Evolutionary conservation across 2,113 vertebrate species (phyloP), one percentile per base, ranked within the genome.

Genomic region (Zootoca vivipara): DNA sequence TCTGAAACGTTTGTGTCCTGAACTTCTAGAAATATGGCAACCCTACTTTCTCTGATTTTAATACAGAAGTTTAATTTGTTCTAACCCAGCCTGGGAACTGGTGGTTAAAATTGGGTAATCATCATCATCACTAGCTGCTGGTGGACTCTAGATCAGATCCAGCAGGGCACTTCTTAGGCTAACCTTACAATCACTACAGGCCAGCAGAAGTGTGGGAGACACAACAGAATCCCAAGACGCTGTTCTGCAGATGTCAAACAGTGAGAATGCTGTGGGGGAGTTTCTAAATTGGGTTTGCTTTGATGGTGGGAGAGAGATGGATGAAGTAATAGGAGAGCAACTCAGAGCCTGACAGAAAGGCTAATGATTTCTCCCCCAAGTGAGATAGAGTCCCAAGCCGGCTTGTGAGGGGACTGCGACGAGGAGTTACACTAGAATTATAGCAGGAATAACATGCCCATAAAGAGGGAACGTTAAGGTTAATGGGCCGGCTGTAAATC

Each of bases 401-500:
- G 33, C 62, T 69, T 77, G 20, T 16, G 22, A 82, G 18, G 38
- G 38, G 83, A 78, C n/a, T 15, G 62, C 33, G 70, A 8, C 30
- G 9, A 77, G 74, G 87, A 88, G 40, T 69, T 69, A 56, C n/a
- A 62, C 73, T 38, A 58, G 81, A 83, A 78, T 83, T 78, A 77
- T 69, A 56, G 73, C 40, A 83, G 62, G 42, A 78, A 88, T 83
- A 83, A 58, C 81, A 83, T 40, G 62, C 62, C 26, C 73, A 78
- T 88, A 88, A 88, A 88, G 33, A 88, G 56, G 58, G 79, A 75
- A 46, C 30, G 22, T 75, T 87, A 64, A 82, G 87, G 87, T 88
- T 88, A 88, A 88, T 67, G 87, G 83, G 72, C n/a, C 35, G 10
- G 35, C 64, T 28, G 80, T 83, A 88, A 88, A 88, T 88, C 72